Evolutionary conservation across 2,888 invertebrate species (phyloP).

Genomic region (Trichogramma dendrolimi): DNA sequence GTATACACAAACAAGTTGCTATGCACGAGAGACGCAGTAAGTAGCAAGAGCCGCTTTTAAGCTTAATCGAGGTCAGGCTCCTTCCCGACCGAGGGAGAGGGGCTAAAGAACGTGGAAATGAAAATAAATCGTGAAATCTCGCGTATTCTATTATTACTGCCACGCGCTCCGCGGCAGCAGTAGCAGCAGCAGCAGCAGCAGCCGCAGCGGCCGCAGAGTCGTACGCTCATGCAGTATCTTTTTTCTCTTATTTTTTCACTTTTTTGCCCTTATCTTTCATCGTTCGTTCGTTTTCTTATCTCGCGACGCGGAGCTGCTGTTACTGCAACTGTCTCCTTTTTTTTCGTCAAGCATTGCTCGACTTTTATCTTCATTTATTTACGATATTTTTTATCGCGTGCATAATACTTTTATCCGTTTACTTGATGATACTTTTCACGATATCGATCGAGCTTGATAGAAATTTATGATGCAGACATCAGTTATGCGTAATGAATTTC

Average conservation of each 20-base stretch:
- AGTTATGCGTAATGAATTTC: no score
- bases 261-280: conserved; percentile 6
- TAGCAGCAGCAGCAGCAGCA: not conserved
- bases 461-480: conserved; percentile 12
- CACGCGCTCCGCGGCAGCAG: not conserved
- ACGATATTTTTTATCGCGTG: not conserved
- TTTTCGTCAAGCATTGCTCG: not conserved
- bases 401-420: not conserved
- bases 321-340: not conserved
- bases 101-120: conserved; percentile 3
- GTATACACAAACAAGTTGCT: no score
- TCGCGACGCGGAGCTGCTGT: not conserved
- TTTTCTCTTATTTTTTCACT: not conserved
- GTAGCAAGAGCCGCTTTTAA: conserved; percentile 13
- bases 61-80: conserved; percentile 20
- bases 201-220: not conserved
- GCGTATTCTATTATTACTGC: conserved; percentile 16
- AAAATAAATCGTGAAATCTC: conserved; percentile 23
- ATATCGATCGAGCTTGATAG: conserved; percentile 5
- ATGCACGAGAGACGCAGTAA: not conserved
- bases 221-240: not conserved
- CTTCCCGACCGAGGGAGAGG: not conserved
- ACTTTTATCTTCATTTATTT: conserved; percentile 14
- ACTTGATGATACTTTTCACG: not conserved
- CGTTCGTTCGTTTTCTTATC: not conserved